Percentiles rank a stretch among this genome's conserved stretches.
Evolutionary conservation across 2,797 vertebrate species (phyloP).

Genomic region (Gambelia wislizenii): DNA sequence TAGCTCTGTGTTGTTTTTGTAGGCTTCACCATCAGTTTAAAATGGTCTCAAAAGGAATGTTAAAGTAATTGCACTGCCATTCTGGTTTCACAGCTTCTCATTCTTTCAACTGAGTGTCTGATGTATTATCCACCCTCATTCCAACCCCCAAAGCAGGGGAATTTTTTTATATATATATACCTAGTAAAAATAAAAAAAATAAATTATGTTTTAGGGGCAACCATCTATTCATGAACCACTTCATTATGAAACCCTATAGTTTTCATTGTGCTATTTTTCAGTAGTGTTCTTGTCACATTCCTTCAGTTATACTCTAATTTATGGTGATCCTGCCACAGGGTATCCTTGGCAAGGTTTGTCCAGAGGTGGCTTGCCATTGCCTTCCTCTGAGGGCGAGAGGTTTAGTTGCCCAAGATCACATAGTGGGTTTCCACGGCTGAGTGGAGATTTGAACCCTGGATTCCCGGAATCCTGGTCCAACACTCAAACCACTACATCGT

Average conservation of each 20-base stretch:
- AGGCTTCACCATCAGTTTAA: not conserved
- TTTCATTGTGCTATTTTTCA: constrained; percentile 23
- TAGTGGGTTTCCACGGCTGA: too few relatives aligned
- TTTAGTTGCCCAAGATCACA: too few relatives aligned
- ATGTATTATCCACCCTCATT: not conserved
- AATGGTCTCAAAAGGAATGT: not conserved
- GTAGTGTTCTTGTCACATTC: too few relatives aligned
- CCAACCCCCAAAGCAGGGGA: not conserved
- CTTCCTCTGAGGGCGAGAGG: too few relatives aligned
- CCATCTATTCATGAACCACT: constrained; percentile 8
- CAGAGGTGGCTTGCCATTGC: too few relatives aligned
- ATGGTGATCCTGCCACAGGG: too few relatives aligned
- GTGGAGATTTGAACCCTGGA: too few relatives aligned
- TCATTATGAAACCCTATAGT: constrained; percentile 27
- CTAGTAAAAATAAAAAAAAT: constrained; percentile 16
- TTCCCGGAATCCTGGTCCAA: too few relatives aligned
- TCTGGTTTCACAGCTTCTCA: not conserved
- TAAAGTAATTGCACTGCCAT: not conserved
- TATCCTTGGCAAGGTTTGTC: too few relatives aligned
- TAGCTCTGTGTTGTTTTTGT: not conserved
- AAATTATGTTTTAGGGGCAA: constrained; percentile 27
- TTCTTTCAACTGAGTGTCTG: constrained; percentile 28
- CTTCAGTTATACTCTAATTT: too few relatives aligned
- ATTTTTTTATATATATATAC: not conserved
- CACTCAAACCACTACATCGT: too few relatives aligned